Conservation (phyloP, 2,888 invertebrate genomes). For the Acleris holmiana region DNA sequence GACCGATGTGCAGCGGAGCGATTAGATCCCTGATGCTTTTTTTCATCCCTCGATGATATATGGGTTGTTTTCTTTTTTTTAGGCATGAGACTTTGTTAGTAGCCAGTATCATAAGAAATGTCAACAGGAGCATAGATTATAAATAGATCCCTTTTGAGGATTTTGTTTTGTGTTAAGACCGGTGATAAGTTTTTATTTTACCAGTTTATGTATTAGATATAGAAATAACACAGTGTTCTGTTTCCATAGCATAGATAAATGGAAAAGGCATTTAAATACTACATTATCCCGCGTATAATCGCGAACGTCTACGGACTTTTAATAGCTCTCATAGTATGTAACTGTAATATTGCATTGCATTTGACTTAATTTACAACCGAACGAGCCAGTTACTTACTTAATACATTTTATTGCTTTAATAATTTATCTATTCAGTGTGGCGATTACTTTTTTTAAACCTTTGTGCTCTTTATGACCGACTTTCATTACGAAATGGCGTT, state of each 20-base stretch:
- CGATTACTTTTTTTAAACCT: slow-evolving; percentile 14
- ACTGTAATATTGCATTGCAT: neutral
- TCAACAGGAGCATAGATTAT: slow-evolving; percentile 52
- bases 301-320: too few species aligned
- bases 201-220: neutral
- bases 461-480: slow-evolving; percentile 20
- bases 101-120: slow-evolving; percentile 50
- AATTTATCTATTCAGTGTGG: slow-evolving; percentile 19
- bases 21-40: slow-evolving; percentile 59
- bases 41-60: slow-evolving; percentile 58
- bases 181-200: slow-evolving; percentile 25
- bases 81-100: slow-evolving; percentile 44
- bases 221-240: neutral
- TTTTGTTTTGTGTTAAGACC: slow-evolving; percentile 29
- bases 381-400: slow-evolving; percentile 7
- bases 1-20: slow-evolving; percentile 60
- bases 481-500: slow-evolving; percentile 33
- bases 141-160: slow-evolving; percentile 27
- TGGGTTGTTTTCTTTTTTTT: slow-evolving; percentile 52
- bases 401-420: slow-evolving; percentile 18
- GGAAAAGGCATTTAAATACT: too few species aligned
- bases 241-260: neutral
- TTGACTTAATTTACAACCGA: slow-evolving; percentile 8
- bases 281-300: neutral
- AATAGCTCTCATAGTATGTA: too few species aligned